phyloP scores from a whole-genome alignment of 2,888 invertebrate genomes.

The Aromia moschata region DNA sequence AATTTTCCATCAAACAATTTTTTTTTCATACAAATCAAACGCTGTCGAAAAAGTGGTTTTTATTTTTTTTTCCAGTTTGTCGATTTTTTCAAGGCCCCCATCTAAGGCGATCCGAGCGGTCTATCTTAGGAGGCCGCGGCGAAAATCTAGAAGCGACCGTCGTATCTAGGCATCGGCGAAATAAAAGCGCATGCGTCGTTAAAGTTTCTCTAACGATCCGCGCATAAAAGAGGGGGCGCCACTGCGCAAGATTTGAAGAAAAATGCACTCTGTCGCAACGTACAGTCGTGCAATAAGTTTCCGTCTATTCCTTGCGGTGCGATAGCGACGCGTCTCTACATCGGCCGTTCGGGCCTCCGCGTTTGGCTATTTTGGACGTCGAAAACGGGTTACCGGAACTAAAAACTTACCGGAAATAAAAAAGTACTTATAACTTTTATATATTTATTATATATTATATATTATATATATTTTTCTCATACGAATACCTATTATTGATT shows the following conservation, averaged over 20 bases:
- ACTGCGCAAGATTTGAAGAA: constrained; percentile 63
- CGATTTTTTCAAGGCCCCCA: constrained; percentile 38
- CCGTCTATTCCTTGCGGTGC: constrained; percentile 31
- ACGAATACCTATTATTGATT: too few species aligned
- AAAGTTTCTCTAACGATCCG: constrained; percentile 62
- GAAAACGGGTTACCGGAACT: too few species aligned
- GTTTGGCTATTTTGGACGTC: too few species aligned
- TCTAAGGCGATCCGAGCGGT: constrained; percentile 39
- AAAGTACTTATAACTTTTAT: too few species aligned
- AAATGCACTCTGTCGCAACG: constrained; percentile 63
- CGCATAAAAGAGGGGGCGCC: constrained; percentile 59
- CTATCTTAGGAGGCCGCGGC: constrained; percentile 4
- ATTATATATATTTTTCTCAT: too few species aligned
- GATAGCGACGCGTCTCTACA: background rate
- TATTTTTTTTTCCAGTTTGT: constrained; percentile 31
- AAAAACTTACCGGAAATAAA: too few species aligned
- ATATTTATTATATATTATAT: too few species aligned
- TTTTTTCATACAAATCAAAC: too few species aligned
- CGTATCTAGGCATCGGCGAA: constrained; percentile 32
- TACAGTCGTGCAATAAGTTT: constrained; percentile 59
- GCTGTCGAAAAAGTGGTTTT: constrained; percentile 25
- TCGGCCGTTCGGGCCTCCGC: too few species aligned
- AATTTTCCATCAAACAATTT: too few species aligned
- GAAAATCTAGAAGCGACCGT: background rate
- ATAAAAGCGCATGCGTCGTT: constrained; percentile 55